Evolutionary conservation across 2,797 vertebrate genomes (phyloP), one percentile per base, ranked within the genome.

Genomic region (Pseudomugil tenellus): DNA sequence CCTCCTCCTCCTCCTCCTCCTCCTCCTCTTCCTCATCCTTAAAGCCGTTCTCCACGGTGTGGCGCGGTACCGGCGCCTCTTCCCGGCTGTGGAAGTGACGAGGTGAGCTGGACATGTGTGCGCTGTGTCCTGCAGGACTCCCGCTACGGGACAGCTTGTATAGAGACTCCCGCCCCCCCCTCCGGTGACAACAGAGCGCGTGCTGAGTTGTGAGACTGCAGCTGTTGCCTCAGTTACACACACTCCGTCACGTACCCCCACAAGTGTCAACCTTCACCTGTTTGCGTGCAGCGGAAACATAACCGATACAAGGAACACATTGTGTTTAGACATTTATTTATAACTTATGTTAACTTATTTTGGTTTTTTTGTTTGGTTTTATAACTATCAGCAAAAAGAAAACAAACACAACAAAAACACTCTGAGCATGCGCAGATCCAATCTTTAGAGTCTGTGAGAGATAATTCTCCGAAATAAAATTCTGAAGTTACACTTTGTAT

Each of bases 21-120:
- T 66, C 66, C 19, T 69, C 58, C 21, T 59, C 66, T 25, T 74
- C 51, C 10, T 32, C 43, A 11, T 66, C 66, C 19, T 69, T 55
- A 19, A 58, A 72, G 5, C 86, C 84, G 58, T 84, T 86, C 41
- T 81, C 80, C 46, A 8, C 1, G 17, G 35, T 16, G 25, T 1
- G 63, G 3, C 70, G 46, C 55, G 51, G 35, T 23, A 55, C 29
- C 5, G 7, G 49, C 23, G 52, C 0, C 37, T 60, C 46, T 25
- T 35, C 74, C 14, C 58, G 69, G 60, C 14, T 0, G 59, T 31
- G 35, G 29, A 32, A 1, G 48, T 17, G 72, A 12, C 8, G 32
- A 10, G 58, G 28, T 63, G 77, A 82, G 46, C 80, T 29, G 69
- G 77, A 81, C 86, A 84, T 89, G 2, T 23, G 16, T 43, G 55